Evolutionary conservation across 2,797 vertebrate species (phyloP).

Genomic region (Zalophus californianus): DNA sequence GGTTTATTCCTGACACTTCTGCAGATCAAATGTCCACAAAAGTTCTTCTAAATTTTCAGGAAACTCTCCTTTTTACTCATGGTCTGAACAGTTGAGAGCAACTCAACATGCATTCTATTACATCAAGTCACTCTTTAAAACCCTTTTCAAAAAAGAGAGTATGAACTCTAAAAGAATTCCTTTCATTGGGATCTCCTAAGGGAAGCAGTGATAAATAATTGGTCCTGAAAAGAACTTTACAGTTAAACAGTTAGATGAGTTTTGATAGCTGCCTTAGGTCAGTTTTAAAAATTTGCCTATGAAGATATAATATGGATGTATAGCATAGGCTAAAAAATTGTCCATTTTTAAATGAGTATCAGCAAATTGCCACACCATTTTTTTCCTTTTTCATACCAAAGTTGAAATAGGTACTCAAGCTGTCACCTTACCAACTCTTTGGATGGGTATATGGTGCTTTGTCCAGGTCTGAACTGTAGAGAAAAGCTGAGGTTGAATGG

Average conservation of each 20-base stretch:
- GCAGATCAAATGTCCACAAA: background rate
- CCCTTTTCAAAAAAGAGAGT: background rate
- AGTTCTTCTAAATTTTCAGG: background rate
- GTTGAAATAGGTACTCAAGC: background rate
- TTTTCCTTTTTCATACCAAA: constrained; percentile 15
- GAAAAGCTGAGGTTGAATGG: background rate
- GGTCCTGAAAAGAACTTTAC: background rate
- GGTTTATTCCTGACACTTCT: background rate
- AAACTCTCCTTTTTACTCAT: background rate
- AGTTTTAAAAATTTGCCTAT: background rate
- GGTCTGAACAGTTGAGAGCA: background rate
- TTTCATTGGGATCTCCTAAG: background rate
- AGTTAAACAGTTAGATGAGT: background rate
- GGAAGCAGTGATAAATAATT: background rate
- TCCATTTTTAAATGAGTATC: background rate
- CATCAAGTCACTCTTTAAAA: background rate
- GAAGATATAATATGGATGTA: background rate
- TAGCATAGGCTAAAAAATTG: background rate
- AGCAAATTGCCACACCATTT: background rate
- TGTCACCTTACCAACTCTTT: background rate
- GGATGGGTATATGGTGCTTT: background rate
- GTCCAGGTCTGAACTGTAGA: background rate
- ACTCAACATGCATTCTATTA: background rate
- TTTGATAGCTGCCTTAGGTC: background rate
- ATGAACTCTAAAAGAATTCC: background rate